These are phyloP conservation scores for Chroicocephalus ridibundus DNA, from an alignment of 2,113 vertebrate species.

Conservation along the genomic window DNA sequence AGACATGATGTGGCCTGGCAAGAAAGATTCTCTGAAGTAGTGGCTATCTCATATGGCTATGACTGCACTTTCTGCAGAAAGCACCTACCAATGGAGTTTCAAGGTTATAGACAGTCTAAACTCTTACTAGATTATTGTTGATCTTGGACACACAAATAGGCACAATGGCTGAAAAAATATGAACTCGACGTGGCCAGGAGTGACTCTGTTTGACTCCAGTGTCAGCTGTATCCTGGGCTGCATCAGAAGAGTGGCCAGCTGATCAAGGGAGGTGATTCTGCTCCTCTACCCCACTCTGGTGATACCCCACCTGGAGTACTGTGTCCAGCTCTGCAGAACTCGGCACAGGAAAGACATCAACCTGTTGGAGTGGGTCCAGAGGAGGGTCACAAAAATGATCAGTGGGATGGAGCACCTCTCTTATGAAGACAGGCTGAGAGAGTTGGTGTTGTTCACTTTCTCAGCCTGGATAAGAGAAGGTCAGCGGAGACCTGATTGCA, in stretches of 20 bases:
- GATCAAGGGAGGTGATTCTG: neutral
- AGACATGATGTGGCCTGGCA: fast-evolving
- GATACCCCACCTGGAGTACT: neutral
- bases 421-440: too few species aligned
- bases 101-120: neutral
- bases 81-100: neutral
- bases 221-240: neutral
- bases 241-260: neutral
- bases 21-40: neutral
- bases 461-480: too few species aligned
- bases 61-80: neutral
- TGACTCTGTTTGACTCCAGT: neutral
- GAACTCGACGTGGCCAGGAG: neutral
- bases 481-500: too few species aligned
- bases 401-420: too few species aligned
- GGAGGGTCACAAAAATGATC: too few species aligned
- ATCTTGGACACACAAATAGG: neutral
- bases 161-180: neutral
- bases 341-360: too few species aligned
- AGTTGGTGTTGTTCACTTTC: too few species aligned
- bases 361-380: too few species aligned
- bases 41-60: neutral
- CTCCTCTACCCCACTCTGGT: neutral
- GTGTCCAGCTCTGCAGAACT: too few species aligned
- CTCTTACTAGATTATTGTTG: neutral